Base-by-base conservation (phyloP, 2,797 vertebrate species). In the Pangasius mekongensis region DNA sequence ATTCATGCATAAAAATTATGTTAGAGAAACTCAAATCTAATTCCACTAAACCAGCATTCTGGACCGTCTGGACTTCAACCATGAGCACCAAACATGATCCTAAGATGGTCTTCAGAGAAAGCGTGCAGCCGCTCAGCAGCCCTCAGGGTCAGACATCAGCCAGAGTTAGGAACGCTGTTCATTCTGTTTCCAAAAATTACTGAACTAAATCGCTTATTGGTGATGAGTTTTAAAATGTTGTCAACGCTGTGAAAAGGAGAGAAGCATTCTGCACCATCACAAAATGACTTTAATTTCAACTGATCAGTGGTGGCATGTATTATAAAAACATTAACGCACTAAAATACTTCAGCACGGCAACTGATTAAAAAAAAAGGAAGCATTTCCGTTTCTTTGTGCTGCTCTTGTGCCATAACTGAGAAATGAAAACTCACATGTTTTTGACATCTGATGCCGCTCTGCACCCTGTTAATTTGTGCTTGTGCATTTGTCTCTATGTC, bases 131-230 rank as follows among this genome's bases (percentile, higher is more conserved):
- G 18, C 11, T 77, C 74, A 76, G 27, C 47, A 24, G 18, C 71
- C 39, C 47, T 30, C 69, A 60, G 62, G 77, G 83, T 83, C 87
- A 87, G 7, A 89, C 83, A 62, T 89, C 83, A 86, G 66, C 33
- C 83, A 47, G 49, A 71, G 67, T 30, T 27, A 27, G 39, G 10
- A 74, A 49, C 39, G 56, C 30, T 87, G 11, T 54, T 77, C n/a
- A 54, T 43, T 52, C 82, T 49, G 24, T 60, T 39, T 47, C 47
- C 30, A 14, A 54, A 54, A 54, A 30, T 78, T 6, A 3, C 56
- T 58, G 1, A 60, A 24, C 56, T 60, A 60, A 39, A 27, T 81
- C 39, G 54, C 30, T 81, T 13, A 36, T 13, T 22, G 30, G 2
- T 80, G 30, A 36, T 5, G 6, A 14, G 74, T 20, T 58, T 80